Percentiles rank a stretch among this genome's conserved stretches.
Conservation (phyloP, 2,797 vertebrate genomes). For the Brotula barbata region DNA sequence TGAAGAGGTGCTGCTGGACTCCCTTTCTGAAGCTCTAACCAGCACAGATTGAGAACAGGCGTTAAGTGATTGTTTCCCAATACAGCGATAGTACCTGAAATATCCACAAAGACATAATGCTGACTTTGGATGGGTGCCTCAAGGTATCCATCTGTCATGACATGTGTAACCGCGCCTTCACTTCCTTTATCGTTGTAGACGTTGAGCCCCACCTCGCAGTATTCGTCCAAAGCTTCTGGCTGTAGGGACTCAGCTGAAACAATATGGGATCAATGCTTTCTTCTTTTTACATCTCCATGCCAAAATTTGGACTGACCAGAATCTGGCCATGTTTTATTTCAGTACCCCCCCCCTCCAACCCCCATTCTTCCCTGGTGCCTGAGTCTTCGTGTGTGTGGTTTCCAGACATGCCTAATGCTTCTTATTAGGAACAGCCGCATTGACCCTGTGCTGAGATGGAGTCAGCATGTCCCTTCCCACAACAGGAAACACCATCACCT, state of each 20-base stretch:
- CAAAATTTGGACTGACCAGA: slow-evolving; percentile 51
- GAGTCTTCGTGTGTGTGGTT: slow-evolving; percentile 53
- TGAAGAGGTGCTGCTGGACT: too few relatives aligned
- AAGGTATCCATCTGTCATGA: slow-evolving; percentile 56
- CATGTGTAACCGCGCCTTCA: slow-evolving; percentile 54
- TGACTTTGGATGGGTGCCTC: slow-evolving; percentile 50
- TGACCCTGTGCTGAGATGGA: slow-evolving; percentile 52
- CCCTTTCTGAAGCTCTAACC: slow-evolving; percentile 35
- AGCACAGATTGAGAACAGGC: slow-evolving; percentile 47
- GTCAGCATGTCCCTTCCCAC: slow-evolving; percentile 63
- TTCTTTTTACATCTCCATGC: slow-evolving; percentile 45
- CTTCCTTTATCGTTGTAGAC: slow-evolving; percentile 60
- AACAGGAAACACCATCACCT: slow-evolving; percentile 70
- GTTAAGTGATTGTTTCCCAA: slow-evolving; percentile 43
- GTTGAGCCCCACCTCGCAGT: slow-evolving; percentile 60
- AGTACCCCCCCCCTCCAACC: slow-evolving; percentile 15
- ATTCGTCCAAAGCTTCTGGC: slow-evolving; percentile 56
- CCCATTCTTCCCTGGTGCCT: slow-evolving; percentile 37
- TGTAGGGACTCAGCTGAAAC: slow-evolving; percentile 67
- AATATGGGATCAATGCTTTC: slow-evolving; percentile 69
- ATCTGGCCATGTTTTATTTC: slow-evolving; percentile 42
- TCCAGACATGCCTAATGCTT: slow-evolving; percentile 68
- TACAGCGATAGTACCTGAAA: slow-evolving; percentile 57
- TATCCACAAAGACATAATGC: slow-evolving; percentile 55
- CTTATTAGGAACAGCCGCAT: slow-evolving; percentile 67